phyloP scores from a whole-genome alignment of 2,888 invertebrate genomes.

The Apoda limacodes region DNA sequence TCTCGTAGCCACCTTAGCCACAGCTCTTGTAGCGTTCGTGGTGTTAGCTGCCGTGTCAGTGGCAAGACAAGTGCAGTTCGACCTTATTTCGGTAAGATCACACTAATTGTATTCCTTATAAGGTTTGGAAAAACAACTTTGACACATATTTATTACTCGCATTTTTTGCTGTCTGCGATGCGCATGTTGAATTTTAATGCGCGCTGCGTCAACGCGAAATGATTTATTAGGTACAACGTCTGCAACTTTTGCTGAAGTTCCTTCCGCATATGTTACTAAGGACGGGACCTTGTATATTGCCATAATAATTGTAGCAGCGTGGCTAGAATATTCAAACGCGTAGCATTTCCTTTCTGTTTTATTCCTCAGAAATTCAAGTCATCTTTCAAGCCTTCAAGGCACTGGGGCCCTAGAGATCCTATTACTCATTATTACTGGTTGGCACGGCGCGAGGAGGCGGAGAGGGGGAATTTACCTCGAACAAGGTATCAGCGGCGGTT shows the following conservation, averaged over 20 bases:
- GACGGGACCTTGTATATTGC: conserved; percentile 23
- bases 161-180: too few relatives aligned
- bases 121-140: too few relatives aligned
- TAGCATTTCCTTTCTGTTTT: too few relatives aligned
- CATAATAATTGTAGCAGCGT: background rate
- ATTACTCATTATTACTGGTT: conserved; percentile 58
- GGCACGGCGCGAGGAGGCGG: conserved; percentile 36
- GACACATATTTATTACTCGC: too few relatives aligned
- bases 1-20: conserved; percentile 19
- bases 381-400: conserved; percentile 48
- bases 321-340: background rate
- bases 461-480: conserved; percentile 20
- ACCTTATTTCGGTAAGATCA: conserved; percentile 25
- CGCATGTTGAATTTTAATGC: too few relatives aligned
- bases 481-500: conserved; percentile 31
- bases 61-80: conserved; percentile 46
- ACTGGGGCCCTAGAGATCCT: conserved; percentile 59
- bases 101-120: background rate
- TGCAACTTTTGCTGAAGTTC: conserved; percentile 3
- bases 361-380: conserved; percentile 48
- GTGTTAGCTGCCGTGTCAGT: conserved; percentile 31
- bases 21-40: conserved; percentile 24
- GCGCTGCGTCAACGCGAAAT: conserved; percentile 11
- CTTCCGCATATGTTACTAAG: conserved; percentile 17
- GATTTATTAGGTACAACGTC: conserved; percentile 8